Evolutionary conservation across 1,140 invertebrate genomes (phyloP).

Genomic region (Drosophila ambigua): DNA sequence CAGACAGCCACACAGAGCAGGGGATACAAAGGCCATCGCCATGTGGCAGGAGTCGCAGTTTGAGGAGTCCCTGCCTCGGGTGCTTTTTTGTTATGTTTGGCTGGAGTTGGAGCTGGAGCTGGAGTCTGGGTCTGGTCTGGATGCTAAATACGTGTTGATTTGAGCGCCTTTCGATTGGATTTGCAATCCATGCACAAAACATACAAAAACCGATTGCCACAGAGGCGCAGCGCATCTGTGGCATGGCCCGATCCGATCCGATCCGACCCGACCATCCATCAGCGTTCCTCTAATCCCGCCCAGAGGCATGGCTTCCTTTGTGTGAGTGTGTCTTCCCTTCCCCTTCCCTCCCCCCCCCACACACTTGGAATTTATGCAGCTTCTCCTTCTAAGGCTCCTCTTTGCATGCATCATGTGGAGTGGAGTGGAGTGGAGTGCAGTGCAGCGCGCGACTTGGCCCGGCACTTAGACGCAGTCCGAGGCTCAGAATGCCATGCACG

Average conservation of each 20-base stretch:
- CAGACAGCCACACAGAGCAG: constrained; percentile 25
- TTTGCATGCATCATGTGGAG: constrained; percentile 66
- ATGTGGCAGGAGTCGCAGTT: neutral
- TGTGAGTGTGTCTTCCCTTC: neutral
- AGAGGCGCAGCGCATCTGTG: neutral
- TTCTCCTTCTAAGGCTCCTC: constrained; percentile 53
- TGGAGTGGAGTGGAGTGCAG: constrained; percentile 9
- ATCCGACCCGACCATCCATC: constrained; percentile 33
- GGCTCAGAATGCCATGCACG: constrained; percentile 66
- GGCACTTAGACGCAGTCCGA: constrained; percentile 17
- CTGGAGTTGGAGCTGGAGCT: neutral
- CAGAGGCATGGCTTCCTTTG: constrained; percentile 46
- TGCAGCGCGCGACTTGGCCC: no score
- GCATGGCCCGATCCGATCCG: neutral
- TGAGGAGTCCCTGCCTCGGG: constrained; percentile 18
- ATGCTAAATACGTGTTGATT: constrained; percentile 79
- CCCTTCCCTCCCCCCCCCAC: neutral
- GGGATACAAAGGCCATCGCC: constrained; percentile 4
- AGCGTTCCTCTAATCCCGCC: constrained; percentile 63
- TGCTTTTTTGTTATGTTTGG: constrained; percentile 38
- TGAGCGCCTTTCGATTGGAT: constrained; percentile 67
- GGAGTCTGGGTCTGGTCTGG: constrained; percentile 3
- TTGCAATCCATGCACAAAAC: constrained; percentile 22
- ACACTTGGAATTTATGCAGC: constrained; percentile 61
- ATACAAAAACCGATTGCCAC: constrained; percentile 32